phyloP scores from a whole-genome alignment of 1,140 invertebrate species.

The Hirudo medicinalis region DNA sequence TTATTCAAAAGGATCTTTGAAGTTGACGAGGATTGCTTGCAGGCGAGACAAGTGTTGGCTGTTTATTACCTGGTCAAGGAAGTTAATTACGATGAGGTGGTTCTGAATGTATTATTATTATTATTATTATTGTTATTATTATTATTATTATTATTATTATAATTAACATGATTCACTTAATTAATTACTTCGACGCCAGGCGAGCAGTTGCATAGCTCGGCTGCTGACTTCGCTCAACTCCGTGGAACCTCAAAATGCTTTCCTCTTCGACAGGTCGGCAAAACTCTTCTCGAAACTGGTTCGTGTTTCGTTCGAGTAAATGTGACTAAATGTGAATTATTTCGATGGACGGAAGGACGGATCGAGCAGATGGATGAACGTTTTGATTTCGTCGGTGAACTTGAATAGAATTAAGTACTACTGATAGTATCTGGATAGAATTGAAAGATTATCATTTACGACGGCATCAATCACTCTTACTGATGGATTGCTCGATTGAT shows the following conservation, averaged over 20 bases:
- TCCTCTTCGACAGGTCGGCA: constrained; percentile 56
- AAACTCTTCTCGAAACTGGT: constrained; percentile 60
- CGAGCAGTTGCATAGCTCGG: constrained; percentile 51
- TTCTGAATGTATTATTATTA: constrained; percentile 11
- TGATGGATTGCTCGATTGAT: constrained; percentile 7
- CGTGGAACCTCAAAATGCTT: constrained; percentile 60
- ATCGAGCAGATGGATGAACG: too few relatives aligned
- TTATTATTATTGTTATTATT: not conserved
- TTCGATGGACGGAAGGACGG: not conserved
- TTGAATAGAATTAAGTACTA: too few relatives aligned
- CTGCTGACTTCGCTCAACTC: constrained; percentile 55
- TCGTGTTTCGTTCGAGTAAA: constrained; percentile 23
- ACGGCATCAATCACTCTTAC: too few relatives aligned
- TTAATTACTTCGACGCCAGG: constrained; percentile 30
- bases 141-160: not conserved
- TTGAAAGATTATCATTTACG: too few relatives aligned
- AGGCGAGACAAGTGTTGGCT: constrained; percentile 58
- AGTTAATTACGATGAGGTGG: constrained; percentile 56
- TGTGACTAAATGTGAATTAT: too few relatives aligned
- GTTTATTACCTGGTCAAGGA: constrained; percentile 61
- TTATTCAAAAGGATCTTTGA: constrained; percentile 45
- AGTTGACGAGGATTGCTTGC: constrained; percentile 59
- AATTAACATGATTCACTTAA: constrained; percentile 7
- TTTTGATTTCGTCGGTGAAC: too few relatives aligned
- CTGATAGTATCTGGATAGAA: too few relatives aligned